phyloP scores from a whole-genome alignment of 2,888 invertebrate genomes.

The Mythimna pallens region DNA sequence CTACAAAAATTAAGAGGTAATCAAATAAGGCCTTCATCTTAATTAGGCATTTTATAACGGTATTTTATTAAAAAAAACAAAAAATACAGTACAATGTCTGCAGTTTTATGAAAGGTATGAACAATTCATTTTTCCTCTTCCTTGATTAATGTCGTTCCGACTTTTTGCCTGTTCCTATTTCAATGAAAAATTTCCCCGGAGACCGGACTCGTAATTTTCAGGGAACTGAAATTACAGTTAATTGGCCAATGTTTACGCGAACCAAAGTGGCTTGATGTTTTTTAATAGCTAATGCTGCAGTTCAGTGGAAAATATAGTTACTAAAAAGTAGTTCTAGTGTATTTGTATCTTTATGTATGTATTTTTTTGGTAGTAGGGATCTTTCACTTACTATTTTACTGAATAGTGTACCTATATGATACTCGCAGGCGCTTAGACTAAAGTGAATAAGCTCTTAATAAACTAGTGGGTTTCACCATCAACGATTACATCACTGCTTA shows the following conservation, averaged over 20 bases:
- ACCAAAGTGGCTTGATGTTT: conserved; percentile 57
- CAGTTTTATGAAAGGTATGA: conserved; percentile 29
- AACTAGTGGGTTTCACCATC: too few relatives aligned
- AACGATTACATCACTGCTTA: too few relatives aligned
- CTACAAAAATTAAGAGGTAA: neutral
- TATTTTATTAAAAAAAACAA: neutral
- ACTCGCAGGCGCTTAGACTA: too few relatives aligned
- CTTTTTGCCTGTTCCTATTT: conserved; percentile 80
- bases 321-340: conserved; percentile 18
- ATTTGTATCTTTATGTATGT: neutral
- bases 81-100: conserved; percentile 4
- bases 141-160: conserved; percentile 82
- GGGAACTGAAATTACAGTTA: conserved; percentile 75
- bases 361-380: too few relatives aligned
- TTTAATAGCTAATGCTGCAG: conserved; percentile 42
- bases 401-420: too few relatives aligned
- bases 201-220: conserved; percentile 78
- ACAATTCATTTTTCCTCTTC: conserved; percentile 69
- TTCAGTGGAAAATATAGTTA: conserved; percentile 33
- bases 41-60: too few relatives aligned
- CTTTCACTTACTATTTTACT: too few relatives aligned
- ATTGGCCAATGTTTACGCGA: conserved; percentile 74
- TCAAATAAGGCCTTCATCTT: neutral
- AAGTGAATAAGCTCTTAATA: too few relatives aligned
- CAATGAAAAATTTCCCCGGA: conserved; percentile 87